phyloP scores from a whole-genome alignment of 2,797 vertebrate genomes.

The Lithobates pipiens region DNA sequence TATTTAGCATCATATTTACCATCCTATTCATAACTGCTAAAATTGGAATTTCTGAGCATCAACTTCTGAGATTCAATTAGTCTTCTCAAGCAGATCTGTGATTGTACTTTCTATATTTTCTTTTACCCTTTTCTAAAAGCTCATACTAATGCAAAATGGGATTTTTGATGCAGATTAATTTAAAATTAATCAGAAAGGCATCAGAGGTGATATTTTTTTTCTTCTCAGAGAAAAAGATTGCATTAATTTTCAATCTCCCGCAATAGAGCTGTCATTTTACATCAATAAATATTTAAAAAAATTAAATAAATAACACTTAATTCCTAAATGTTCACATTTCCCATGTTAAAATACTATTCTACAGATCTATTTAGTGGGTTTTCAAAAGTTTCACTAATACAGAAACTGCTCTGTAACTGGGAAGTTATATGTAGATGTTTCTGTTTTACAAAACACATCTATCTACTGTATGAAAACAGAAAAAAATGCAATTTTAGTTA shows the following conservation, averaged over 20 bases:
- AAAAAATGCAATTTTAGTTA: too few species aligned
- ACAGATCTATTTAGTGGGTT: slow-evolving; percentile 7
- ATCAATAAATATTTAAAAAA: slow-evolving; percentile 45
- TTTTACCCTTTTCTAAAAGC: slow-evolving; percentile 41
- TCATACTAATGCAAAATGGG: slow-evolving; percentile 54
- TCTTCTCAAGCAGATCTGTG: slow-evolving; percentile 52
- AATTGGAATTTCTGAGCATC: slow-evolving; percentile 52
- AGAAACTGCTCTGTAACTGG: not conserved
- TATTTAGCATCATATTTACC: slow-evolving; percentile 35
- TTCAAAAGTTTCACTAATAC: slow-evolving; percentile 31
- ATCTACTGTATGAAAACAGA: too few species aligned
- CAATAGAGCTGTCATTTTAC: slow-evolving; percentile 46
- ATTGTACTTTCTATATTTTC: slow-evolving; percentile 46
- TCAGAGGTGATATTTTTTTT: slow-evolving; percentile 38
- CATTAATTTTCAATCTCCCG: slow-evolving; percentile 44
- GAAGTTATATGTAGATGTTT: too few species aligned
- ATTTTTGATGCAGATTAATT: slow-evolving; percentile 57
- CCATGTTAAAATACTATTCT: slow-evolving; percentile 21
- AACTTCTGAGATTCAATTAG: slow-evolving; percentile 51
- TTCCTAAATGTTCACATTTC: slow-evolving; percentile 23
- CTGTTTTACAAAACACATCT: too few species aligned
- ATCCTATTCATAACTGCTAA: slow-evolving; percentile 40
- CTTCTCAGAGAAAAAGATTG: slow-evolving; percentile 25
- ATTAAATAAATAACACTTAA: slow-evolving; percentile 29
- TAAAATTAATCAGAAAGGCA: slow-evolving; percentile 54